Base-by-base conservation (phyloP, 2,797 vertebrate species). In the Peromyscus nudipes region DNA sequence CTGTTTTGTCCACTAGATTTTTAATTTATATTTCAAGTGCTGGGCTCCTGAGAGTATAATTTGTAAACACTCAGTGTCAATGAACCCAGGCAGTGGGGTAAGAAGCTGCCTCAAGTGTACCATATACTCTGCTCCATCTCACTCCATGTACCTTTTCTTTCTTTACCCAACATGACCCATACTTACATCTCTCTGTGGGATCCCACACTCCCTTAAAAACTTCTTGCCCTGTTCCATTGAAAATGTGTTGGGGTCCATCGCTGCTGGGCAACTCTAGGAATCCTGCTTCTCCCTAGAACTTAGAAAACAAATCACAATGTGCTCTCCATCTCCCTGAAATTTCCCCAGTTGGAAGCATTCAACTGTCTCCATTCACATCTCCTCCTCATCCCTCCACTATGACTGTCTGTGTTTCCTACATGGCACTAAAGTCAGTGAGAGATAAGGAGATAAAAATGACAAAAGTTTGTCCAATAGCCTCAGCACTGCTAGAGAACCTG, bases 171-270 rank as follows among this genome's bases (percentile, higher is more conserved):
- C 2, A 4, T 4, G 19, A 34, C 21, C 2, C 40, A 5, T 13
- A 87, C 91, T 96, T 27, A 96, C 80, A 17, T 97, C 97, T 90
- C 57, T 83, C 6, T 96, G 81, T 2, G 95, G 93, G 65, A 96
- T 95, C 6, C 93, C 95, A 12, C 84, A 77, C 6, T 80, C 17
- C 49, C 43, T 90, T 69, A 97, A 87, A 34, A 96, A 43, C 1
- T 37, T 16, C 62, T 92, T 95, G 14, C 93, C 91, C 27, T 91
- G 23, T 76, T 92, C 62, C 81, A 95, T 55, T 1, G 96, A 92
- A 4, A 97, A 80, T 11, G 10, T 87, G 49, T 69, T 91, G 81
- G 91, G 89, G 13, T 97, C 93, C 93, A 97, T 92, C 1, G 0
- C 0, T 29, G 40, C 19, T 25, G 52, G 1, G 67, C 0, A 12